Percentiles rank a stretch among this genome's conserved stretches.
These are phyloP conservation scores for Notothenia coriiceps DNA, from an alignment of 2,113 vertebrate genomes.

Conservation along the genomic window DNA sequence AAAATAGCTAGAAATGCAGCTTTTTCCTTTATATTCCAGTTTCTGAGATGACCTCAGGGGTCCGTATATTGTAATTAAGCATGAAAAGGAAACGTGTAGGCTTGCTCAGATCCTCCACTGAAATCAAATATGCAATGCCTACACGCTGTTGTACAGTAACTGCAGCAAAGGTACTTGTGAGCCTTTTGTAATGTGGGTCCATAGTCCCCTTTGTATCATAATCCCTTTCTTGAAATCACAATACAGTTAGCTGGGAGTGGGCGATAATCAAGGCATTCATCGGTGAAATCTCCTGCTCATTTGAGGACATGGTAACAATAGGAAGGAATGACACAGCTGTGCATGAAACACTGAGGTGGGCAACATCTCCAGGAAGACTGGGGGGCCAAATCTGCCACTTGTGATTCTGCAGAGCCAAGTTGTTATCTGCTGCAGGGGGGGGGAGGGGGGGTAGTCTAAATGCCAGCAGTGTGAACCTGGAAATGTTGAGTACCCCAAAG, in stretches of 20 bases:
- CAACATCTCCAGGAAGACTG: conserved; percentile 8
- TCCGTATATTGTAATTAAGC: neutral
- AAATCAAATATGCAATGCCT: neutral
- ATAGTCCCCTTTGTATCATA: conserved; percentile 28
- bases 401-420: conserved; percentile 10
- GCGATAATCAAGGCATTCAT: conserved; percentile 50
- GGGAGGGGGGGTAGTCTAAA: too few species aligned
- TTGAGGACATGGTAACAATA: conserved; percentile 39
- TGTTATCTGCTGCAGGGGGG: conserved; percentile 11
- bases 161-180: neutral
- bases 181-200: neutral
- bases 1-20: neutral
- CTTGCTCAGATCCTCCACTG: neutral
- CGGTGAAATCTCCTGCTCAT: conserved; percentile 36
- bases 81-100: neutral
- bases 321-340: conserved; percentile 3
- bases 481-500: too few species aligned
- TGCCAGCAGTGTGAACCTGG: too few species aligned
- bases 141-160: neutral
- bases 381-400: conserved; percentile 38
- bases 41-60: neutral
- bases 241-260: conserved; percentile 23
- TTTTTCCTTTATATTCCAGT: neutral
- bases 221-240: conserved; percentile 44
- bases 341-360: conserved; percentile 2